Evolutionary conservation across 1,140 invertebrate genomes (phyloP), one percentile per base, ranked within the genome.

Genomic region (Polypedilum vanderplanki): DNA sequence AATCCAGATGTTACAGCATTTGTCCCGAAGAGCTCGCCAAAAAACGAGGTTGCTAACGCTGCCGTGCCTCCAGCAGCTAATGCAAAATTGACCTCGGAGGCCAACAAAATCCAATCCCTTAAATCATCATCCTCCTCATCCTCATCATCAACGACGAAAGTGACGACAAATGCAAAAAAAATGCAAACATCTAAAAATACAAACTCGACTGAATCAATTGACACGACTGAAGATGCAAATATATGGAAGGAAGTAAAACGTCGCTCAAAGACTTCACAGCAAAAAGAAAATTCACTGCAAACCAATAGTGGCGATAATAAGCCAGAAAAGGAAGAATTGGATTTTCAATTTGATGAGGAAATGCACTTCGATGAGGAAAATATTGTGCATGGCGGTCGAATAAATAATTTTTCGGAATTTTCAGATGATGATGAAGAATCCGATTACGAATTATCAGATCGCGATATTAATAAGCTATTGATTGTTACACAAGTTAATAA

Each of bases 291-390:
- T 17, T 57, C 24, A n/a, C 75, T 40, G 57, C 79, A 79, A 73
- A 40, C 73, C 18, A 33, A 74, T 78, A 77, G 77, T 78, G 78
- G 77, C 77, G 77, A 79, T 77, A 33, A 70, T 12, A 84, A 80
- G 77, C 84, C 86, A 78, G 87, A 90, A 81, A 87, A 90, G 76
- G 94, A 96, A 83, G 96, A 98, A 81, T 84, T 98, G 75, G 93
- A 97, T 82, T 98, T 99, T 85, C 92, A 97, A 85, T 97, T 98
- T 85, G 97, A 99, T 81, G 96, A 98, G 84, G 97, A 99, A 82
- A 84, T 97, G 46, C 46, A 57, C 4, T 57, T 57, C 15, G 46
- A 57, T 8, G 91, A 95, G 77, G 86, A 89, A 75, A 85, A 87
- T 75, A 84, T 83, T 79, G 84, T 88, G 18, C 88, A 90, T 76